phyloP scores from a whole-genome alignment of 2,888 invertebrate species.

The Schizotus pectinicornis region DNA sequence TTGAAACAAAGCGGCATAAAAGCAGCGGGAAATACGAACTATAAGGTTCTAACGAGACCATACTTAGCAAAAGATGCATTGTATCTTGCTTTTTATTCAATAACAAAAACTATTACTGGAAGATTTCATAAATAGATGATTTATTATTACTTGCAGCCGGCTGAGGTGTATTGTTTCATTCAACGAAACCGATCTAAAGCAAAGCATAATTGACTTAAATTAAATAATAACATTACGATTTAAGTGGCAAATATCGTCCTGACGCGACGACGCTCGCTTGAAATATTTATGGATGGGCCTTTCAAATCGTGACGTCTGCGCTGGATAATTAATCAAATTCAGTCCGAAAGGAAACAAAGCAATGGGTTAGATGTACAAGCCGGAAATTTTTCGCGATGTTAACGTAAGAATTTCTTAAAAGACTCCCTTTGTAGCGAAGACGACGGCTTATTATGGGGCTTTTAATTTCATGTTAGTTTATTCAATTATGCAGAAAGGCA shows the following conservation, averaged over 20 bases:
- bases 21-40: slow-evolving; percentile 58
- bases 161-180: slow-evolving; percentile 38
- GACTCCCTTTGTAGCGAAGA: not conserved
- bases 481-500: slow-evolving; percentile 9
- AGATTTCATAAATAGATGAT: slow-evolving; percentile 56
- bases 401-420: slow-evolving; percentile 9
- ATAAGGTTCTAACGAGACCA: slow-evolving; percentile 55
- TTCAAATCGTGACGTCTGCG: slow-evolving; percentile 27
- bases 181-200: slow-evolving; percentile 18
- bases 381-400: slow-evolving; percentile 27
- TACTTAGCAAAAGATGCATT: slow-evolving; percentile 53
- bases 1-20: slow-evolving; percentile 57
- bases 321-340: slow-evolving; percentile 29
- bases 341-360: slow-evolving; percentile 24
- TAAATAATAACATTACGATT: slow-evolving; percentile 29
- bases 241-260: slow-evolving; percentile 25
- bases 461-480: slow-evolving; percentile 14
- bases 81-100: slow-evolving; percentile 51
- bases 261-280: slow-evolving; percentile 6
- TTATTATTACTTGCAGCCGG: slow-evolving; percentile 45
- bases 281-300: slow-evolving; percentile 28
- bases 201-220: slow-evolving; percentile 19
- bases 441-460: slow-evolving; percentile 17
- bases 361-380: slow-evolving; percentile 21
- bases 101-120: slow-evolving; percentile 51